Conservation (phyloP, 1,140 invertebrate genomes). For the Heliconius himera region DNA sequence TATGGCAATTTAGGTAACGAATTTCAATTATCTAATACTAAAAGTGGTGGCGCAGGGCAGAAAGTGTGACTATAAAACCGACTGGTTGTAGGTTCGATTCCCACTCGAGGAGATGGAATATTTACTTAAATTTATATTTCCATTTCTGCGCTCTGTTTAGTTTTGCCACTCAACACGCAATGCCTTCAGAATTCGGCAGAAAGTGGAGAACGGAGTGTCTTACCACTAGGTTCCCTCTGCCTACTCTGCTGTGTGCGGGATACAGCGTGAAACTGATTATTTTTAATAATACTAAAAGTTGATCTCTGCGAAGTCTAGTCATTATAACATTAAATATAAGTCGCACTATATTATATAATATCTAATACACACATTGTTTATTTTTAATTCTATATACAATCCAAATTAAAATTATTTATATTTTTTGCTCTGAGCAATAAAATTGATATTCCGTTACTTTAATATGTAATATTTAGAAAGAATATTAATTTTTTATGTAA, state of each 20-base stretch:
- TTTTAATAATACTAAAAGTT: slow-evolving; percentile 9
- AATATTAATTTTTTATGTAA: slow-evolving; percentile 9
- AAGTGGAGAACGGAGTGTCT: no score
- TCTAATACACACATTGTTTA: slow-evolving; percentile 28
- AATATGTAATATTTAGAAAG: slow-evolving; percentile 4
- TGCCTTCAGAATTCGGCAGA: no score
- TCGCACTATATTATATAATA: slow-evolving; percentile 21
- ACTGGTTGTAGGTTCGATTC: no score
- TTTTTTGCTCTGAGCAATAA: slow-evolving; percentile 19
- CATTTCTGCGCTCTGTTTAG: no score
- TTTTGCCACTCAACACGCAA: no score
- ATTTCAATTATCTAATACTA: slow-evolving; percentile 16
- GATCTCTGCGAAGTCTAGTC: slow-evolving; percentile 25
- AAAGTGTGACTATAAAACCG: no score
- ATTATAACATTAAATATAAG: slow-evolving; percentile 24
- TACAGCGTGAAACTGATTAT: no score
- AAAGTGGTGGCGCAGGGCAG: background rate
- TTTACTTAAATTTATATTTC: no score
- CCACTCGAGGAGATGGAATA: no score
- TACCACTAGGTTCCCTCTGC: no score
- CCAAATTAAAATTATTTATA: background rate
- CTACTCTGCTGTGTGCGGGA: no score
- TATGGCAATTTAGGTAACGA: slow-evolving; percentile 30
- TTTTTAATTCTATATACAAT: background rate
- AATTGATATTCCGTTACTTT: background rate